Evolutionary conservation across 2,888 invertebrate genomes (phyloP).

Genomic region (Eristalinus sepulchralis): DNA sequence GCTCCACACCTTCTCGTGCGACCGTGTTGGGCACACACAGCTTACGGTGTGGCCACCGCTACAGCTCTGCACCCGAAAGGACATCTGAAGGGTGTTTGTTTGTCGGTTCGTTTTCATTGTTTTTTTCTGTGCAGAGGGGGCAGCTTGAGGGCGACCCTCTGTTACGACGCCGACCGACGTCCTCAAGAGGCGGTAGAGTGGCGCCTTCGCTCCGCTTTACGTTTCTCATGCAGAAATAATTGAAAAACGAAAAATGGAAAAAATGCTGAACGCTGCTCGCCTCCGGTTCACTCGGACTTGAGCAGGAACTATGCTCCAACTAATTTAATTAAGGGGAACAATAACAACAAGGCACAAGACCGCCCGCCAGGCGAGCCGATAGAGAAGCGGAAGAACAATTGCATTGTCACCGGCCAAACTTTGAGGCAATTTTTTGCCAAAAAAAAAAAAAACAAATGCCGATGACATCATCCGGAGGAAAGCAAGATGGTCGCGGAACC

Average conservation of each 20-base stretch:
- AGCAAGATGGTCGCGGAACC: not conserved
- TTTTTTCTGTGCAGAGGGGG: slow-evolving; percentile 11
- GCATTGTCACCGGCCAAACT: slow-evolving; percentile 23
- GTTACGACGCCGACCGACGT: slow-evolving; percentile 8
- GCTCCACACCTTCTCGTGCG: not conserved
- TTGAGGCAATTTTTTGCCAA: slow-evolving; percentile 17
- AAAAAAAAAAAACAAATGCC: slow-evolving; percentile 13
- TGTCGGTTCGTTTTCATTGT: slow-evolving; percentile 23
- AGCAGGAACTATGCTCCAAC: slow-evolving; percentile 21
- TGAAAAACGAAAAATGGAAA: slow-evolving; percentile 21
- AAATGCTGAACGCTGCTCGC: slow-evolving; percentile 6
- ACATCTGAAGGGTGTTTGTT: slow-evolving; percentile 66
- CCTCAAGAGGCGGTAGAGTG: not conserved
- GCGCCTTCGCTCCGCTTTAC: slow-evolving; percentile 8
- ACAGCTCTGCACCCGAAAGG: slow-evolving; percentile 47
- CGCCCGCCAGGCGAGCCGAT: not conserved
- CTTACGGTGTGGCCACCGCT: not conserved
- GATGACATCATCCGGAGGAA: slow-evolving; percentile 44
- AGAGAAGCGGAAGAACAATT: slow-evolving; percentile 43
- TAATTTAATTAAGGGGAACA: slow-evolving; percentile 58
- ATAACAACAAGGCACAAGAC: not conserved
- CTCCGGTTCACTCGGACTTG: not conserved
- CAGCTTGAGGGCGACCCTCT: not conserved
- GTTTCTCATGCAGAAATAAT: slow-evolving; percentile 21
- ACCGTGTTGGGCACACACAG: not conserved